These are phyloP conservation scores for Microtus pennsylvanicus DNA, from an alignment of 2,113 vertebrate species.

Conservation along the genomic window DNA sequence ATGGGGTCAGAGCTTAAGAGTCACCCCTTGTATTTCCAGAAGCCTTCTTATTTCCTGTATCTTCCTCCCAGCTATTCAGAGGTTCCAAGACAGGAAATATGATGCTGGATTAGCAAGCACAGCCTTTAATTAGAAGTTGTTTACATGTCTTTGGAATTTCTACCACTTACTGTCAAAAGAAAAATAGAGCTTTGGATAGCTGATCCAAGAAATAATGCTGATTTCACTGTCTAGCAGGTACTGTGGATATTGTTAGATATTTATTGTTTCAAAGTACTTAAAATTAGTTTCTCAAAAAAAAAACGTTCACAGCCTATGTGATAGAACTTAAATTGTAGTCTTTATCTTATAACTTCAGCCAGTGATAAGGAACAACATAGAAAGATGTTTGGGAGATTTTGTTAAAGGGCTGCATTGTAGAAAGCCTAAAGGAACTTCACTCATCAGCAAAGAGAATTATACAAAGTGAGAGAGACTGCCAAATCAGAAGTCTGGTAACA, in stretches of 20 bases:
- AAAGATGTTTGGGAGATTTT: background rate
- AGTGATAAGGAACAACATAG: background rate
- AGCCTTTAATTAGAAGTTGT: conserved; percentile 39
- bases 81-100: conserved; percentile 46
- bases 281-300: background rate
- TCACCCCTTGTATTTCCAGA: background rate
- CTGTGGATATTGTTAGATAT: background rate
- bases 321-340: background rate
- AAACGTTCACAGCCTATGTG: background rate
- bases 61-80: background rate
- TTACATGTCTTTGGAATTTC: conserved; percentile 51
- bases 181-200: background rate
- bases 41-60: background rate
- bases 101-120: conserved; percentile 69
- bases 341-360: background rate
- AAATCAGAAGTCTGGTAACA: background rate
- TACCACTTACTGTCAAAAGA: conserved; percentile 11
- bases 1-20: background rate
- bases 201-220: background rate
- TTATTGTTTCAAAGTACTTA: background rate
- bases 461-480: background rate
- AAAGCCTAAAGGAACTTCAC: background rate
- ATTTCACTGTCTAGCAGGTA: background rate
- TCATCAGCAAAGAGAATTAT: background rate
- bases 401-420: background rate